Base-by-base conservation (phyloP, 2,888 invertebrate species). In the Syrphus vitripennis region DNA sequence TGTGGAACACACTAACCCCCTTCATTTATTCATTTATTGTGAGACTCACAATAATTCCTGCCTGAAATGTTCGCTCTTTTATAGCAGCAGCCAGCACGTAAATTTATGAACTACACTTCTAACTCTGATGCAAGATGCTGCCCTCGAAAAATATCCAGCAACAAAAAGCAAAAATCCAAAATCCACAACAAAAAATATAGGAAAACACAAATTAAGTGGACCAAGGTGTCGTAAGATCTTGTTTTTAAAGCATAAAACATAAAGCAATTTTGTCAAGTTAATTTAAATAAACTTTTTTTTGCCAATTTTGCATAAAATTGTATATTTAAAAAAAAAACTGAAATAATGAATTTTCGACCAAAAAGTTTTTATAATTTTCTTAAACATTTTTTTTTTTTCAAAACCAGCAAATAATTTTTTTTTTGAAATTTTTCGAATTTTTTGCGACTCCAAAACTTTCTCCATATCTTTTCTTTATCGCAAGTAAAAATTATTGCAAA, bases 101-200 rank as follows among this genome's bases (percentile, higher is more conserved):
- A 74, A 79, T 83, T 69, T 78, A 69, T 83, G 79, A 83, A 69
- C 67, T 79, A 48, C 26, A 69, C 67, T 79, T 48, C 26, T 37
- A 34, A 34, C 31, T 67, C 59, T 57, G 0, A 31, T 42, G 59
- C 48, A 50, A 78, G 55, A 48, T 37, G 50, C 61, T 53, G n/a
- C 42, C 21, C 42, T 34, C 34, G 67, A 67, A 50, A 42, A 50
- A 48, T 67, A 45, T 24, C 29, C 19, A 9, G 26, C 31, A 55
- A 65, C 19, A 19, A 50, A 40, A 53, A 48, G 16, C 45, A 50
- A 45, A 34, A 67, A 26, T 67, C 4, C 29, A 1, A 31, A 29
- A 34, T 31, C 3, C n/a, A 7, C 9, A 21, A 59, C 1, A 21
- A 0, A 14, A 34, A 34, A 3, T 16, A 9, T 19, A 48, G 10